phyloP scores from a whole-genome alignment of 2,797 vertebrate genomes.

The Melanotaenia parkinsoni region DNA sequence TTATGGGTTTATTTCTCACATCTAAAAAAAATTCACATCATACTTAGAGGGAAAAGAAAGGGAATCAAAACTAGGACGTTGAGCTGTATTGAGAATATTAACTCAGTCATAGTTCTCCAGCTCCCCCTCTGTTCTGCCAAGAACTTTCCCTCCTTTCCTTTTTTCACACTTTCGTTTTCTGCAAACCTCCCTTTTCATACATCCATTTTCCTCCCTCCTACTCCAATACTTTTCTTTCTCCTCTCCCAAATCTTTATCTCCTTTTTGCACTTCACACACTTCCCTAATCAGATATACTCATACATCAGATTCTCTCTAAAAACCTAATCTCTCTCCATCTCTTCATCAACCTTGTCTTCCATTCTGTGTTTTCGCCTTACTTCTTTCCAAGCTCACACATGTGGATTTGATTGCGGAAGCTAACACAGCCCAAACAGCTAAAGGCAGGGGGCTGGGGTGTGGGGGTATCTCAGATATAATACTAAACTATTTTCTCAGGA shows the following conservation, averaged over 20 bases:
- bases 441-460: conserved; percentile 49
- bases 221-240: conserved; percentile 27
- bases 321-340: conserved; percentile 54
- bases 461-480: conserved; percentile 51
- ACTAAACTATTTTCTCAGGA: conserved; percentile 58
- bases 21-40: conserved; percentile 43
- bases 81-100: conserved; percentile 41
- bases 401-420: conserved; percentile 76
- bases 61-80: conserved; percentile 45
- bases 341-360: conserved; percentile 59
- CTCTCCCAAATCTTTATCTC: conserved; percentile 28
- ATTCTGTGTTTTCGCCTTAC: conserved; percentile 41
- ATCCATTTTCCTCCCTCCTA: conserved; percentile 30
- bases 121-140: conserved; percentile 72
- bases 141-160: conserved; percentile 35
- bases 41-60: conserved; percentile 22
- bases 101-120: conserved; percentile 71
- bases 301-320: conserved; percentile 49
- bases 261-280: conserved; percentile 33
- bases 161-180: conserved; percentile 22
- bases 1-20: conserved; percentile 16
- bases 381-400: conserved; percentile 65
- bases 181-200: conserved; percentile 41
- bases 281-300: conserved; percentile 62
- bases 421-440: conserved; percentile 67